These are phyloP conservation scores for Sebastes hubbsi DNA, from an alignment of 2,797 vertebrate species.

Conservation along the genomic window DNA sequence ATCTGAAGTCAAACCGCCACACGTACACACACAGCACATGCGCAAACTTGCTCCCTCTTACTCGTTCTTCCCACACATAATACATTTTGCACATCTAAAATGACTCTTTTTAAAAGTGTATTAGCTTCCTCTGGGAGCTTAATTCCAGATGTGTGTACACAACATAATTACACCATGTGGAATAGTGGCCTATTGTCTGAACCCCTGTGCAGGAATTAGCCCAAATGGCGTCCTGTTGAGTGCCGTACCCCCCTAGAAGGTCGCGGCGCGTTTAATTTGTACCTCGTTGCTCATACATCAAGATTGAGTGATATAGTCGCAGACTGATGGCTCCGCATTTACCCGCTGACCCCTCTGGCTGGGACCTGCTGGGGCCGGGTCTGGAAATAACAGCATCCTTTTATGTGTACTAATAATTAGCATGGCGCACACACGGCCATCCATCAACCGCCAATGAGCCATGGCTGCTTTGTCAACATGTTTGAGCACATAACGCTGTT, in stretches of 20 bases:
- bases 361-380: constrained; percentile 71
- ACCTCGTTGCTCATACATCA: constrained; percentile 86
- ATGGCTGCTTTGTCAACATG: constrained; percentile 81
- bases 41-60: constrained; percentile 26
- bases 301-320: constrained; percentile 85
- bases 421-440: constrained; percentile 80
- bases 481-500: constrained; percentile 77
- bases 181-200: constrained; percentile 86
- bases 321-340: constrained; percentile 82
- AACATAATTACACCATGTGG: constrained; percentile 82
- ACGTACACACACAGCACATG: constrained; percentile 1
- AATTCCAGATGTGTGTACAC: constrained; percentile 86
- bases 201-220: constrained; percentile 78
- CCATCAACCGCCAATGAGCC: constrained; percentile 82
- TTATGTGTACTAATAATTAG: constrained; percentile 87
- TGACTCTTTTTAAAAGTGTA: constrained; percentile 54
- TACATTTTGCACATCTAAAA: constrained; percentile 69
- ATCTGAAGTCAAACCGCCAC: constrained; percentile 28
- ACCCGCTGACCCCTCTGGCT: constrained; percentile 78
- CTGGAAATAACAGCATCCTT: constrained; percentile 84
- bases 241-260: constrained; percentile 78
- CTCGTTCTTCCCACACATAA: constrained; percentile 64
- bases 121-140: constrained; percentile 76
- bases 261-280: constrained; percentile 83
- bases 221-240: constrained; percentile 82